phyloP scores from a whole-genome alignment of 2,888 invertebrate species.

The Pyrrhia umbra region DNA sequence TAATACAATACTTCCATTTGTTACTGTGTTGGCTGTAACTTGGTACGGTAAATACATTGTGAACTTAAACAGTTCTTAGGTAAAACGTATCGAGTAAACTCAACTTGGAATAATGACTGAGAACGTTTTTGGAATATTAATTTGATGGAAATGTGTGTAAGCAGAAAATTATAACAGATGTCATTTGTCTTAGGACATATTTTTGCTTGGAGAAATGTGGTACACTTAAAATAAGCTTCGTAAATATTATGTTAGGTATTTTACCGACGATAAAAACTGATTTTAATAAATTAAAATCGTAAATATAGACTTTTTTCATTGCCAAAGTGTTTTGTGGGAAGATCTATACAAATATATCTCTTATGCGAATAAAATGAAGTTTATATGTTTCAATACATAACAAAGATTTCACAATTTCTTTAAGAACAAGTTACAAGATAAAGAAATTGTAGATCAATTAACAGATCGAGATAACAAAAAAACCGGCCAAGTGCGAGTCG shows the following conservation, averaged over 20 bases:
- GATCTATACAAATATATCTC: no score
- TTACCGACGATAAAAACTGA: constrained; percentile 33
- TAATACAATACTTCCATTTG: constrained; percentile 82
- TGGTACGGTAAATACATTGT: constrained; percentile 73
- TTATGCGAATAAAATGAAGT: no score
- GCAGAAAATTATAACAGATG: constrained; percentile 71
- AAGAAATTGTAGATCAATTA: no score
- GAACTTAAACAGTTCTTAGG: constrained; percentile 67
- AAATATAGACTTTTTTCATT: no score
- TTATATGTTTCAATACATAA: no score
- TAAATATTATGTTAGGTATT: constrained; percentile 36
- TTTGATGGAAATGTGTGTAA: constrained; percentile 67
- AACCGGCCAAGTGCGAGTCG: no score
- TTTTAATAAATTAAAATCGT: constrained; percentile 39
- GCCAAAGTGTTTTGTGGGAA: no score
- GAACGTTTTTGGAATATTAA: constrained; percentile 82
- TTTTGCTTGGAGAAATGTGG: constrained; percentile 35
- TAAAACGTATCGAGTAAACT: constrained; percentile 71
- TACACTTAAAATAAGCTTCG: constrained; percentile 37
- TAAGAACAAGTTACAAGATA: no score
- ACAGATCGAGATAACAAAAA: no score
- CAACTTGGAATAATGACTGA: constrained; percentile 76
- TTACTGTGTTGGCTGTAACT: constrained; percentile 75
- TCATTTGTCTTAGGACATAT: constrained; percentile 55
- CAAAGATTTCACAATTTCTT: no score